Evolutionary conservation across 2,888 invertebrate genomes (phyloP).

Genomic region (Synanthedon myopaeformis): DNA sequence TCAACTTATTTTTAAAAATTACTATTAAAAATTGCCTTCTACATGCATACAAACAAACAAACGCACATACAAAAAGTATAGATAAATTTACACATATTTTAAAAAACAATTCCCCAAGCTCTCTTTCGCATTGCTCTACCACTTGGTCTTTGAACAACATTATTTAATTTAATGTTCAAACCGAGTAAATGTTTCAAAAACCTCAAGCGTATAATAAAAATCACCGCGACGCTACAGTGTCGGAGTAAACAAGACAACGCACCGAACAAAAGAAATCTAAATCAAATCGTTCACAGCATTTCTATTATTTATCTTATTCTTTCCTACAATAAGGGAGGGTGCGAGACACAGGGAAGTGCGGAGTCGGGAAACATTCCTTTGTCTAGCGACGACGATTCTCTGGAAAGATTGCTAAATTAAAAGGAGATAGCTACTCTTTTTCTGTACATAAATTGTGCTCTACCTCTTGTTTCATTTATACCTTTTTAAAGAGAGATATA

Average conservation of each 20-base stretch:
- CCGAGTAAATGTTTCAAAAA: not conserved
- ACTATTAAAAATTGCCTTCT: too few relatives aligned
- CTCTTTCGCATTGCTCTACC: too few relatives aligned
- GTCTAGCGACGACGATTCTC: not conserved
- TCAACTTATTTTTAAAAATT: too few relatives aligned
- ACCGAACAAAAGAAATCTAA: constrained; percentile 27
- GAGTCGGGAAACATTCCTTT: constrained; percentile 4
- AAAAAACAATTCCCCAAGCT: too few relatives aligned
- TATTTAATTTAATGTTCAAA: not conserved
- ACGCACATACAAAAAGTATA: too few relatives aligned
- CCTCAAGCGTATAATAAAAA: not conserved
- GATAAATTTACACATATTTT: too few relatives aligned
- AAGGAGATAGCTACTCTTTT: not conserved
- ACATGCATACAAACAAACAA: too few relatives aligned
- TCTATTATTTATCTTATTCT: constrained; percentile 29
- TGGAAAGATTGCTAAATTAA: not conserved
- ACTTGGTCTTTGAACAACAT: too few relatives aligned
- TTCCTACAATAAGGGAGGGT: not conserved
- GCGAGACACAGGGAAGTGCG: not conserved
- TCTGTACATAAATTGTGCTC: not conserved
- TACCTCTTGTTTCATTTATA: not conserved
- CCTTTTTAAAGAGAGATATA: not conserved
- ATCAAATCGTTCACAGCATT: constrained; percentile 30
- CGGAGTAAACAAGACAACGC: not conserved
- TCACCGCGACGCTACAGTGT: not conserved